Base-by-base conservation (phyloP, 2,113 vertebrate species). In the Cinclus cinclus region DNA sequence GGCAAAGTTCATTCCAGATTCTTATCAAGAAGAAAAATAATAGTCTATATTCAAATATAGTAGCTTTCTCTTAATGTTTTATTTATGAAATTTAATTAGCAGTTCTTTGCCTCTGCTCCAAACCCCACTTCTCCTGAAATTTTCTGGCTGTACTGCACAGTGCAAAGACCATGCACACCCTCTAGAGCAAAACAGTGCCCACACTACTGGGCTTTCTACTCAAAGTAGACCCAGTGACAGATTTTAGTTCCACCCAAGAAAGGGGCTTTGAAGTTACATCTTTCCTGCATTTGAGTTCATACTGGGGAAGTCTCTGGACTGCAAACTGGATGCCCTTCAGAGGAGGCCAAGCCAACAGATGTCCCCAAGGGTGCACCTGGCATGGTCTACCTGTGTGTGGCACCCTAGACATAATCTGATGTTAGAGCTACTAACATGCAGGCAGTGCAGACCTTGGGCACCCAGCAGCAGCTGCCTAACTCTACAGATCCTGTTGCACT, bases 1-100 rank as follows among this genome's bases (percentile, higher is more conserved):
- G 71, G n/a, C 76, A 81, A 59, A 81, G 35, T 67, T 93, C 68
- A 60, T 78, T 93, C 47, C 86, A 93, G 64, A 70, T 27, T 89
- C 80, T n/a, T 82, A 75, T 63, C 23, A 56, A 81, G 47, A 86
- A 79, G 33, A 79, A 94, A 87, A 83, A 70, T 30, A 90, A 53
- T n/a, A 79, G 27, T 67, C 47, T 70, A 74, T 30, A 69, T 85
- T 84, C 82, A 91, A 94, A 91, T 84, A 83, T 39, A 73, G 75
- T 42, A 39, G 21, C 23, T 19, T 55, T 41, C 56, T 88, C 62
- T 69, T 78, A 83, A 88, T 87, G 47, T 75, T 91, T 96, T 86
- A 95, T 90, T 91, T 86, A 83, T 94, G 25, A 68, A 24, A 65
- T 88, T 93, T 93, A 64, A 95, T 85, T 85, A 74, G 23, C 35